Base-by-base conservation (phyloP, 2,888 invertebrate species). In the Stictocephala bisonia region DNA sequence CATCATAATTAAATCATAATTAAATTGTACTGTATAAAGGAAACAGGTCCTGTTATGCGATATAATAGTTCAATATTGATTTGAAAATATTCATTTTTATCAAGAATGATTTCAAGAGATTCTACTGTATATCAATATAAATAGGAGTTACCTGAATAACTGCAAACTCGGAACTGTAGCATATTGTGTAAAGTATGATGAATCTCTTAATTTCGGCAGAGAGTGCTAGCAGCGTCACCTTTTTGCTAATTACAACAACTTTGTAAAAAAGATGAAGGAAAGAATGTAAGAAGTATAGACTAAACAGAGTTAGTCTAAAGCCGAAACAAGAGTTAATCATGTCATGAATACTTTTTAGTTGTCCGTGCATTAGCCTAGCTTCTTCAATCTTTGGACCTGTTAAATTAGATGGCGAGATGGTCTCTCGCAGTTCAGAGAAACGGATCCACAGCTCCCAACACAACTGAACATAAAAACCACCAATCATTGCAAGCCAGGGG, bases 381-480 rank as follows among this genome's bases (percentile, higher is more conserved):
- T 71, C 70, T 44, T 71, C 70, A 11, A 58, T 58, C 44, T 31
- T 58, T 44, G 13, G 18, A 0, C 20, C 13, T 20, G 29, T 27
- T 20, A 58, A 15, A 13, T 64, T 9, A 18, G 4, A 13, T n/a
- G n/a, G n/a, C 7, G 24, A 27, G 22, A 71, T 44, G 44, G 27
- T 56, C 18, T 41, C n/a, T 64, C 40, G 58, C n/a, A 71, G 48
- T 44, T 71, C 70, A 22, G 27, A 24, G 26, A 71, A 71, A 22
- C 70, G 56, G 11, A 58, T 6, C 3, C 58, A 56, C 9, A 71
- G 56, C 29, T 71, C 70, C 18, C 41, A 71, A n/a, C 58, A 71
- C 6, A 71, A 22, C 6, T 35, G 44, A 20, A 56, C 27, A 11
- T 58, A 71, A 44, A 71, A 58, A 4, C 70, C 70, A 44, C 58